Evolutionary conservation across 1,140 invertebrate genomes (phyloP).

Genomic region (Diuraphis noxia): DNA sequence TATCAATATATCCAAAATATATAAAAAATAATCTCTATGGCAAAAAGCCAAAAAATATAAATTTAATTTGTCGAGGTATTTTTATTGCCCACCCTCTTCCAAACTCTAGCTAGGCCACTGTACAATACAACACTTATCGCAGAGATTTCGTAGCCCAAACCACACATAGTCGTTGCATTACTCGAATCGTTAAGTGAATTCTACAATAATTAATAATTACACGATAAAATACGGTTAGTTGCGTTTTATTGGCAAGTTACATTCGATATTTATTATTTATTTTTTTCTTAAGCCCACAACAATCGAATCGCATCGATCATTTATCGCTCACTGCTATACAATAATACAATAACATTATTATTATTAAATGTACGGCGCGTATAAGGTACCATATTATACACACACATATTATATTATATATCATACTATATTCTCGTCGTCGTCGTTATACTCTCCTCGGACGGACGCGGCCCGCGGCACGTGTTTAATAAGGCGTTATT

Average conservation of each 20-base stretch:
- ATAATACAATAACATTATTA: background rate
- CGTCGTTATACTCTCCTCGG: background rate
- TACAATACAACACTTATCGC: background rate
- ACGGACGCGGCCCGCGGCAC: background rate
- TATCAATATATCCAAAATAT: too few relatives aligned
- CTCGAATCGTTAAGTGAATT: background rate
- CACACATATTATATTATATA: background rate
- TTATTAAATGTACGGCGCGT: background rate
- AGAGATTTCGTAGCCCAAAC: background rate
- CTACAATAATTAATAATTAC: background rate
- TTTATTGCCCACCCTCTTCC: too few relatives aligned
- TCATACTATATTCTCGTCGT: background rate
- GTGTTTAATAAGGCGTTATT: constrained; percentile 47
- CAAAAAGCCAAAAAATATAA: too few relatives aligned
- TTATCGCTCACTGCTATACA: background rate
- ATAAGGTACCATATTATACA: too few relatives aligned
- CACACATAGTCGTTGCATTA: background rate
- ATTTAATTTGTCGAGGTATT: too few relatives aligned
- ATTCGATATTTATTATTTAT: background rate
- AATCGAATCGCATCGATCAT: constrained; percentile 11
- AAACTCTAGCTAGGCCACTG: too few relatives aligned
- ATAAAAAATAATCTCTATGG: too few relatives aligned
- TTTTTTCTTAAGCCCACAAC: background rate
- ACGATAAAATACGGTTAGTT: background rate
- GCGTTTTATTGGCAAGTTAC: background rate